Percentiles rank a stretch among this genome's conserved stretches.
Evolutionary conservation across 1,140 invertebrate species (phyloP).

Genomic region (Eurytemora carolleeae): DNA sequence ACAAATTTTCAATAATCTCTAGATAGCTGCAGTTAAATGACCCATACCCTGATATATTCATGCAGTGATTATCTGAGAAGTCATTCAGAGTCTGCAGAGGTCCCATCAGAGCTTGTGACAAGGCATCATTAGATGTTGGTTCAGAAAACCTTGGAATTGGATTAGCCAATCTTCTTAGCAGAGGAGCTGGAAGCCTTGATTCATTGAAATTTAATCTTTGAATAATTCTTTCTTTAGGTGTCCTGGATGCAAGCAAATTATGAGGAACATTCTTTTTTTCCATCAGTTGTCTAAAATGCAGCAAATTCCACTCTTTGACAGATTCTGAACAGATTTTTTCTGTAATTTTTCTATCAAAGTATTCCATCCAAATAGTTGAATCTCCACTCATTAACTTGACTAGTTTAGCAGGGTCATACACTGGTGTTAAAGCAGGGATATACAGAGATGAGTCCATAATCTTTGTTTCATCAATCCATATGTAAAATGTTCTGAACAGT

Average conservation of each 20-base stretch:
- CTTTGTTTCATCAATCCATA: conserved; percentile 29
- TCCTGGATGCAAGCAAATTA: background rate
- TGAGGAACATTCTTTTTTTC: background rate
- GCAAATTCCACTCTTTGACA: background rate
- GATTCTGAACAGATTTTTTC: too few relatives aligned
- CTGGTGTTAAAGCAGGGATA: conserved; percentile 26
- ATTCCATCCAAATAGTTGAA: conserved; percentile 1
- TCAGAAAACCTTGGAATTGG: background rate
- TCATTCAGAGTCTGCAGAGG: conserved; percentile 23
- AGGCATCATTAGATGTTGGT: background rate
- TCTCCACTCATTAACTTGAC: conserved; percentile 4
- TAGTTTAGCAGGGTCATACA: conserved; percentile 18
- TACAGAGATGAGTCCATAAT: conserved; percentile 27
- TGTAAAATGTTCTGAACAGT: conserved; percentile 20
- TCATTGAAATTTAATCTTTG: background rate
- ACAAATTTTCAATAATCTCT: conserved; percentile 41
- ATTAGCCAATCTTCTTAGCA: background rate
- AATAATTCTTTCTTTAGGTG: background rate
- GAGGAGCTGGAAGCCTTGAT: background rate
- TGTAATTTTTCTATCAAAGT: conserved; percentile 1
- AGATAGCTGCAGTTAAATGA: conserved; percentile 43
- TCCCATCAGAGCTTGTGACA: conserved; percentile 17
- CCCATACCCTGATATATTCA: conserved; percentile 33
- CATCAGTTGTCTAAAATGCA: background rate
- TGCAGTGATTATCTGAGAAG: background rate